A percentile compares a stretch with the other conserved stretches of the same genome.
Conservation (phyloP, 2,113 vertebrate genomes). For the Lagenorhynchus albirostris region DNA sequence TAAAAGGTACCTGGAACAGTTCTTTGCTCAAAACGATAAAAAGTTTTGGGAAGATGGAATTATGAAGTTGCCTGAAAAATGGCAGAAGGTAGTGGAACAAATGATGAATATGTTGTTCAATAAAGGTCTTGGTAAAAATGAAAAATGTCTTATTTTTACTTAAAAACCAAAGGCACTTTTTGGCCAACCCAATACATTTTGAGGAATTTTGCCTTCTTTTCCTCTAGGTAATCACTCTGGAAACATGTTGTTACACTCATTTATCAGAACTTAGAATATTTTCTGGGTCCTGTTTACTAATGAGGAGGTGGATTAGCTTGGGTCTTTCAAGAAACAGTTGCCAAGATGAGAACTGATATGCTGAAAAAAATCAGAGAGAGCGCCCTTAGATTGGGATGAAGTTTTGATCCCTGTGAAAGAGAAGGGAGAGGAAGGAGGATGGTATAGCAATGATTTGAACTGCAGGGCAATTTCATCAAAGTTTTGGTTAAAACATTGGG, state of each 20-base stretch:
- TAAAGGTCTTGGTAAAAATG: no score
- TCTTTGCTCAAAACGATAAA: no score
- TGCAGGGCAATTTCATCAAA: background rate
- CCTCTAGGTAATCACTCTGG: background rate
- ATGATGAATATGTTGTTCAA: no score
- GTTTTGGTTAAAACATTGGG: background rate
- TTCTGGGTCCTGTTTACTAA: background rate
- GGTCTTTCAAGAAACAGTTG: background rate
- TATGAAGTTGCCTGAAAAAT: no score
- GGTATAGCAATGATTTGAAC: accelerated
- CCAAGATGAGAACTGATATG: background rate
- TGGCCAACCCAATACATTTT: background rate
- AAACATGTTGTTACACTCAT: background rate
- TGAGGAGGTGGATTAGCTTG: background rate
- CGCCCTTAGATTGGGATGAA: background rate
- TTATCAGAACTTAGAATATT: background rate
- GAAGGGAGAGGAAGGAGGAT: background rate
- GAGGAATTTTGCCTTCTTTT: background rate
- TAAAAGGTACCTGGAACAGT: no score
- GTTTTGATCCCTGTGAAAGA: background rate
- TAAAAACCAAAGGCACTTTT: no score
- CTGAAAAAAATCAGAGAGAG: background rate
- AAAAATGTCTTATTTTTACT: no score
- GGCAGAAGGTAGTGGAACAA: no score
- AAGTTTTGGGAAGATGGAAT: no score